These are phyloP conservation scores for Cerastoderma edule DNA, from an alignment of 2,888 invertebrate species.

Conservation along the genomic window DNA sequence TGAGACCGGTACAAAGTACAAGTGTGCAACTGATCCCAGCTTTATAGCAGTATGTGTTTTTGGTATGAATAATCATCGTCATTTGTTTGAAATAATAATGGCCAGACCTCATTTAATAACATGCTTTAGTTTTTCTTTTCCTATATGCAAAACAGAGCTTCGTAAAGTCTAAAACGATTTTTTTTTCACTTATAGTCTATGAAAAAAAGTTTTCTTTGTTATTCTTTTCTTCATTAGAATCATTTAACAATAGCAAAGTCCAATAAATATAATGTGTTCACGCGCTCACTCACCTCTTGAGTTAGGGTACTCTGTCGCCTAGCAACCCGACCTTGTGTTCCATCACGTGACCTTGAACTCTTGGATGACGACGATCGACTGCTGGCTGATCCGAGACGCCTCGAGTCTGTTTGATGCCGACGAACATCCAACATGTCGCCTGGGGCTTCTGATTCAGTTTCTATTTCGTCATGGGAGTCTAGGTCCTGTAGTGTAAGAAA, in stretches of 20 bases:
- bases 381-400: conserved; percentile 47
- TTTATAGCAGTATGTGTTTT: no score
- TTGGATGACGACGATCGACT: conserved; percentile 66
- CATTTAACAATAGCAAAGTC: not conserved
- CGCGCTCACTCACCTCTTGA: conserved; percentile 56
- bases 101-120: no score
- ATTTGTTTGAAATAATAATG: no score
- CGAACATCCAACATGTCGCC: conserved; percentile 52
- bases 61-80: no score
- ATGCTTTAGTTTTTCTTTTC: no score
- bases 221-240: no score
- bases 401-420: conserved; percentile 42
- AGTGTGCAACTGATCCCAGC: no score
- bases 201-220: no score
- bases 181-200: no score
- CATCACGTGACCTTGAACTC: conserved; percentile 67
- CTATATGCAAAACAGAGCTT: no score
- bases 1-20: no score
- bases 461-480: conserved; percentile 79
- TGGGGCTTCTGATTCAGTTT: conserved; percentile 71
- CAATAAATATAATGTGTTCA: not conserved
- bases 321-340: conserved; percentile 32
- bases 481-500: conserved; percentile 61
- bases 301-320: conserved; percentile 49
- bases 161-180: no score